Evolutionary conservation across 2,113 vertebrate genomes (phyloP).

Genomic region (Lichenostomus cassidix): DNA sequence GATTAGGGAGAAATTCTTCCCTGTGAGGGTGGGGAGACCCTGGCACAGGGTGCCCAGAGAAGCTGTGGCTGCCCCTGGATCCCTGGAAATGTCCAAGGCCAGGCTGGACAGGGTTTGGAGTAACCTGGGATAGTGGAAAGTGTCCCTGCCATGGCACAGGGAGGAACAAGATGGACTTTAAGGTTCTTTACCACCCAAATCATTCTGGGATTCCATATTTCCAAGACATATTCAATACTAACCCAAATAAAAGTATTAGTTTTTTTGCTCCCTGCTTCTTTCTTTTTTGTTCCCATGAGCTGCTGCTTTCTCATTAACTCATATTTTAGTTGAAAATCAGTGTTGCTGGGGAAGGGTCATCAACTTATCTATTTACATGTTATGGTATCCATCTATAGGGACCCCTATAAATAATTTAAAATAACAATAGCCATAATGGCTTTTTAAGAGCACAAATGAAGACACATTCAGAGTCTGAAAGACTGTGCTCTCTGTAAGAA

Average conservation of each 20-base stretch:
- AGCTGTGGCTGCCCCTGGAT: neutral
- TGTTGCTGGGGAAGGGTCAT: neutral
- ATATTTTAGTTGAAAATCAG: neutral
- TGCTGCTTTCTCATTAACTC: neutral
- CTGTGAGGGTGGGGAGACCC: accelerated
- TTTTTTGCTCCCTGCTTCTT: neutral
- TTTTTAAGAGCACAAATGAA: conserved; percentile 18
- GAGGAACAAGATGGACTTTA: neutral
- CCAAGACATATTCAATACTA: neutral
- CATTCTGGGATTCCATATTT: neutral
- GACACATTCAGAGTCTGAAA: neutral
- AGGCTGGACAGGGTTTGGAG: accelerated
- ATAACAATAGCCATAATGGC: neutral
- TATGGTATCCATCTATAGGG: neutral
- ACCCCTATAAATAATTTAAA: conserved; percentile 19
- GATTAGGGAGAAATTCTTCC: accelerated
- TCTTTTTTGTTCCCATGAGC: neutral
- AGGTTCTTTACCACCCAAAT: neutral
- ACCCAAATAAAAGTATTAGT: accelerated
- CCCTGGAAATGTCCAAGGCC: neutral
- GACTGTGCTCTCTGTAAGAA: accelerated
- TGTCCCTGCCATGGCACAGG: neutral
- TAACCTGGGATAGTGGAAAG: accelerated
- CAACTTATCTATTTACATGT: neutral
- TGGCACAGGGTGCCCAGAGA: neutral